Conservation (phyloP, 1,140 invertebrate genomes). For the Pseudachorutes palmiensis region DNA sequence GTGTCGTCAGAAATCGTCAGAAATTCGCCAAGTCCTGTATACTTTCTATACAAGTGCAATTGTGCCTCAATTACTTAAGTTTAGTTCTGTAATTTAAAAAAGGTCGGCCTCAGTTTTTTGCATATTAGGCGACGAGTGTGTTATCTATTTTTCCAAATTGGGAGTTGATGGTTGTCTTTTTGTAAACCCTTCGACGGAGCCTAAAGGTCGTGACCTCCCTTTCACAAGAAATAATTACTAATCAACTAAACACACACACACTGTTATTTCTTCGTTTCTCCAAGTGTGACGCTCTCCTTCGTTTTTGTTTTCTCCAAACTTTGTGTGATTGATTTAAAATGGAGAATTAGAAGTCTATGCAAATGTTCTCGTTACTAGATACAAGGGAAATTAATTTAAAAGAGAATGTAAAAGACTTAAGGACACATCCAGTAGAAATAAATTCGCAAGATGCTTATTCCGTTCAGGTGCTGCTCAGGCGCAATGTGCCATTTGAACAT, state of each 20-base stretch:
- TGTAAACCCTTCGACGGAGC: background rate
- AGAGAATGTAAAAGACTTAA: too few relatives aligned
- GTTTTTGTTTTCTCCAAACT: too few relatives aligned
- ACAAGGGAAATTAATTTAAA: too few relatives aligned
- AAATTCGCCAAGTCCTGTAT: background rate
- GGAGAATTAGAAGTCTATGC: too few relatives aligned
- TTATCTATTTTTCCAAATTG: slow-evolving; percentile 1
- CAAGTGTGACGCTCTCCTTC: too few relatives aligned
- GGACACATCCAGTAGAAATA: too few relatives aligned
- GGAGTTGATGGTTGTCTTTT: background rate
- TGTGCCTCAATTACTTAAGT: slow-evolving; percentile 3
- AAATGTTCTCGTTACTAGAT: too few relatives aligned
- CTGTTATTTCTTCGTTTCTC: too few relatives aligned
- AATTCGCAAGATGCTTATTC: too few relatives aligned
- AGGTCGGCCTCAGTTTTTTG: background rate
- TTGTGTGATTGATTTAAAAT: too few relatives aligned
- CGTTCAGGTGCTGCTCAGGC: too few relatives aligned
- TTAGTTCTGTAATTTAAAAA: background rate
- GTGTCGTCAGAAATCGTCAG: background rate
- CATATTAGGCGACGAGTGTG: background rate
- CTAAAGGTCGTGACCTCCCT: background rate
- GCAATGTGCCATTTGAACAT: too few relatives aligned
- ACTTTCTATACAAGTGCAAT: background rate
- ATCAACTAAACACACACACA: background rate
- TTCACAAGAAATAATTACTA: background rate